Base-by-base conservation (phyloP, 1,140 invertebrate genomes). In the Lamellibrachia luymesi region DNA sequence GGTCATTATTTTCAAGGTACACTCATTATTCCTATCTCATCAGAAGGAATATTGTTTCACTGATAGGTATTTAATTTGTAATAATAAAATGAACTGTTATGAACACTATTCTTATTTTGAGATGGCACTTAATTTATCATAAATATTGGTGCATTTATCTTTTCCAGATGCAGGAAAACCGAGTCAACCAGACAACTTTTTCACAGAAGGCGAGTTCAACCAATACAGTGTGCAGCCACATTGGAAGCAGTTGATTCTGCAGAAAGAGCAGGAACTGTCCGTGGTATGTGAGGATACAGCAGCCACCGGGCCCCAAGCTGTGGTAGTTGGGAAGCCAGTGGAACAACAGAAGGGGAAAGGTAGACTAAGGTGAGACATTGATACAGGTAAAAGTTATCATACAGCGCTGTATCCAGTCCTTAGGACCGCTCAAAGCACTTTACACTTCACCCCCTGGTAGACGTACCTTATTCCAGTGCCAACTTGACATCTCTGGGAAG, bases 151-250 rank as follows among this genome's bases (percentile, higher is more conserved):
- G 0, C 2, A 25, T 91, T 50, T 22, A 50, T 49, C 38, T 91
- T 91, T 91, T 91, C 51, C 51, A 91, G 8, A 91, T 91, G 91
- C 49, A 91, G 27, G 91, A 91, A 50, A 51, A 17, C 64, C 64
- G 13, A 80, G 64, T 80, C 64, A 80, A 80, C 13, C 64, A 22
- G 64, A 22, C 64, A 80, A 91, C 49, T 91, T 50, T 50, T 91
- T 91, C 38, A 91, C 91, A 91, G 49, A 49, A 91, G 25, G n/a
- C 10, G 25, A n/a, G 27, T 91, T 91, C 22, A 51, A 91, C 91
- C 2, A 91, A 25, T 91, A 91, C 91, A 50, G 49, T 51, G 10
- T 91, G 4, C 91, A 91, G 51, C 91, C 91, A 91, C 13, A 13
- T 91, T 91, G 49, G 49, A 49, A 51, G 22, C 49, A 91, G 91